These are phyloP conservation scores for Tenthredo mesomela DNA, from an alignment of 2,888 invertebrate species.

Conservation along the genomic window DNA sequence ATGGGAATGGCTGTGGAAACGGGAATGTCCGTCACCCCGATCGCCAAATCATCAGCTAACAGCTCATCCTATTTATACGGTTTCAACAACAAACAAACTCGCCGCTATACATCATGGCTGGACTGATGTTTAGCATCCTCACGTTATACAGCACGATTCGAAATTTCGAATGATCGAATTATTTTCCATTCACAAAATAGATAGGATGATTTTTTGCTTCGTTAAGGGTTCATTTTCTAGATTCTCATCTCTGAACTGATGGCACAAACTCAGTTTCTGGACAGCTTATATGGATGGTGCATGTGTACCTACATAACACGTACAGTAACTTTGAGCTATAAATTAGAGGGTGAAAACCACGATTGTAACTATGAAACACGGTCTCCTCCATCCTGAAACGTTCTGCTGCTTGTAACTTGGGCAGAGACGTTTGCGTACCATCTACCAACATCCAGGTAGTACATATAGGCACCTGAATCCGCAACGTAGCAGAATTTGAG, in stretches of 20 bases:
- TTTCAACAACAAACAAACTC: conserved; percentile 29
- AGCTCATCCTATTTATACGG: conserved; percentile 39
- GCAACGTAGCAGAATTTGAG: neutral
- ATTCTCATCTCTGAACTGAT: neutral
- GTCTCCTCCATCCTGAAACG: neutral
- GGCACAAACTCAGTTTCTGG: neutral
- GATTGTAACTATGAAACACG: conserved; percentile 49
- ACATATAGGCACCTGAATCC: neutral
- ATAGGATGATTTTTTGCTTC: neutral
- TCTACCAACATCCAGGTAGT: neutral
- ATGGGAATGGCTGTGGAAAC: conserved; percentile 3
- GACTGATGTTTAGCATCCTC: neutral
- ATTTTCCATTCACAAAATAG: neutral
- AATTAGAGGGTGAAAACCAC: conserved; percentile 40
- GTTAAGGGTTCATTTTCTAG: neutral
- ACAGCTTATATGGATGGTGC: neutral
- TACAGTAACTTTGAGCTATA: conserved; percentile 47
- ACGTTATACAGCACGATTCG: neutral
- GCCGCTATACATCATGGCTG: neutral
- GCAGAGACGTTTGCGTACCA: conserved; percentile 25
- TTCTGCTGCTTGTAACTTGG: neutral
- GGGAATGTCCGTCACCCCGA: conserved; percentile 15
- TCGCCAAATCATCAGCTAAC: conserved; percentile 46
- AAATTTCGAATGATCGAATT: neutral
- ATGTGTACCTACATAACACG: conserved; percentile 2